These are phyloP conservation scores for Cryptocheilus praepositus DNA, from an alignment of 2,888 invertebrate genomes.

Conservation along the genomic window DNA sequence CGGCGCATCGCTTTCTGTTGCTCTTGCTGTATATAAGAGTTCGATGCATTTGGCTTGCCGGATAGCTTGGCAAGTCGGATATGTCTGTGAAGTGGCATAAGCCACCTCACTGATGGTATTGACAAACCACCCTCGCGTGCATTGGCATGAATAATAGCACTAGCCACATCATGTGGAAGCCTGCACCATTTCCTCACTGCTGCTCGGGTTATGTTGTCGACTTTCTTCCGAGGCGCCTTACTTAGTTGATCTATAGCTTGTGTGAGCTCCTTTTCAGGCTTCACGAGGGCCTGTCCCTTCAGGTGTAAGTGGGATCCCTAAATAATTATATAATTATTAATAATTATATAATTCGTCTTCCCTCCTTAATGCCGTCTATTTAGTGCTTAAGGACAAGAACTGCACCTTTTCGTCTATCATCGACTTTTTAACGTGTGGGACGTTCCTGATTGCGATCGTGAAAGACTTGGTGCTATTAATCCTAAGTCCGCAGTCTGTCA, in stretches of 20 bases:
- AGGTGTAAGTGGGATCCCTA: slow-evolving; percentile 35
- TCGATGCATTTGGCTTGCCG: no score
- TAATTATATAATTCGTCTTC: no score
- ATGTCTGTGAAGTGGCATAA: no score
- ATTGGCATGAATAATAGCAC: slow-evolving; percentile 61
- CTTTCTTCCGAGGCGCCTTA: slow-evolving; percentile 49
- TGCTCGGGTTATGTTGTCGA: slow-evolving; percentile 61
- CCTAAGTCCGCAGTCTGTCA: slow-evolving; percentile 20
- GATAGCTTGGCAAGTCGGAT: no score
- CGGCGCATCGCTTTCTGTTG: no score
- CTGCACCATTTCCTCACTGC: slow-evolving; percentile 57
- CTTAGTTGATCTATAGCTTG: slow-evolving; percentile 12
- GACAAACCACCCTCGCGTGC: slow-evolving; percentile 54
- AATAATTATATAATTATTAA: slow-evolving; percentile 34
- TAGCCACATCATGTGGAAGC: slow-evolving; percentile 61
- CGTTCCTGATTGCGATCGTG: slow-evolving; percentile 17
- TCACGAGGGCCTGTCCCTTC: slow-evolving; percentile 16
- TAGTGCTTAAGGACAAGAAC: slow-evolving; percentile 8
- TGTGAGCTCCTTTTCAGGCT: neutral
- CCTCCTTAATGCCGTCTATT: slow-evolving; percentile 25
- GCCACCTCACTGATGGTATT: slow-evolving; percentile 10
- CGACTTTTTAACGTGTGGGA: slow-evolving; percentile 22
- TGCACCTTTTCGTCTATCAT: slow-evolving; percentile 11
- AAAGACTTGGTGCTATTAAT: slow-evolving; percentile 33
- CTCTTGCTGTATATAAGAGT: no score